A percentile compares a stretch with the other conserved stretches of the same genome.
Evolutionary conservation across 2,113 vertebrate genomes (phyloP).

Genomic region (Corvus cornix): DNA sequence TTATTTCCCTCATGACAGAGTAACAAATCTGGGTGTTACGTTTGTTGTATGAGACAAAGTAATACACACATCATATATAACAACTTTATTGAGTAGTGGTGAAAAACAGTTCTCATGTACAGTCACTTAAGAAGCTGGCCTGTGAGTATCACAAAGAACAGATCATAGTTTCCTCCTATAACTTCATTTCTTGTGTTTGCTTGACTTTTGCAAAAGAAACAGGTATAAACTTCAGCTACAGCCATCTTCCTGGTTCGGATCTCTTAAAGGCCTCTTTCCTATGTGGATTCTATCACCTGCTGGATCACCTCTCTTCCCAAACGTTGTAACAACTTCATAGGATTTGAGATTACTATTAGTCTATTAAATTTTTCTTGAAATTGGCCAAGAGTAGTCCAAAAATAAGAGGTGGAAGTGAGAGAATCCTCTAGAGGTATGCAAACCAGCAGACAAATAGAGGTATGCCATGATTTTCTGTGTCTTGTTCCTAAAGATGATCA

Average conservation of each 20-base stretch:
- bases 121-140: not conserved
- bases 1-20: not conserved
- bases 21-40: not conserved
- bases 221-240: not conserved
- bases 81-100: constrained; percentile 33
- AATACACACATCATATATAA: not conserved
- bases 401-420: not conserved
- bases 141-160: not conserved
- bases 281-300: not conserved
- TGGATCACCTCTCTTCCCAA: not conserved
- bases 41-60: not conserved
- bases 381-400: not conserved
- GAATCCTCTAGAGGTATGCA: not conserved
- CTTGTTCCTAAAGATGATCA: not conserved
- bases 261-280: not conserved
- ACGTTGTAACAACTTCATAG: not conserved
- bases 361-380: not conserved
- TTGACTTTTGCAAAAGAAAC: not conserved
- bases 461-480: not conserved
- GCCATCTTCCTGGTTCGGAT: not conserved
- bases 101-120: constrained; percentile 3
- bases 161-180: not conserved
- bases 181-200: not conserved
- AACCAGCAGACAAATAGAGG: not conserved
- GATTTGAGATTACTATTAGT: not conserved